These are phyloP conservation scores for Schrankia costaestrigalis DNA, from an alignment of 2,888 invertebrate genomes.

Conservation along the genomic window DNA sequence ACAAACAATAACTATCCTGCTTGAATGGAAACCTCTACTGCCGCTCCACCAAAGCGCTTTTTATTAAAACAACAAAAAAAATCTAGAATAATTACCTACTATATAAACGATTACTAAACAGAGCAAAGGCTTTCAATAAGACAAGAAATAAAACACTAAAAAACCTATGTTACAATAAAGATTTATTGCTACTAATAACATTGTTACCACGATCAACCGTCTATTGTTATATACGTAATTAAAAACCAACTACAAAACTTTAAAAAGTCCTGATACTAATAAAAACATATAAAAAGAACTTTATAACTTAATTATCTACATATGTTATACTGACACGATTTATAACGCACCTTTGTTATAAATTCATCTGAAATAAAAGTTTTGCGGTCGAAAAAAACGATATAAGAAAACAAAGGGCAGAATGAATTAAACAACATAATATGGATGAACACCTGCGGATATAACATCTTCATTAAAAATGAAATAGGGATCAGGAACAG, in stretches of 20 bases:
- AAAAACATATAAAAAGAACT: constrained; percentile 63
- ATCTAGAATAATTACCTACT: too few relatives aligned
- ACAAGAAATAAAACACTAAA: constrained; percentile 7
- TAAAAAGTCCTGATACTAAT: constrained; percentile 52
- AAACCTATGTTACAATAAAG: constrained; percentile 15
- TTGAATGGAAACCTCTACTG: too few relatives aligned
- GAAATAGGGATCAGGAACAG: constrained; percentile 58
- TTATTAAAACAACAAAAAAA: too few relatives aligned
- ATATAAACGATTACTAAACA: too few relatives aligned
- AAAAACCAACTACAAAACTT: constrained; percentile 40
- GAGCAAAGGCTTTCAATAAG: constrained; percentile 10
- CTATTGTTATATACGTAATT: constrained; percentile 47
- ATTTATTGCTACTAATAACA: constrained; percentile 24
- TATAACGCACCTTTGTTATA: constrained; percentile 73
- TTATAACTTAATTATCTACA: constrained; percentile 77
- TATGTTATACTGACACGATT: constrained; percentile 74
- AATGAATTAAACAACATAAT: constrained; percentile 76
- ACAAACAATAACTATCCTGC: too few relatives aligned
- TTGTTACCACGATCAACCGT: constrained; percentile 33
- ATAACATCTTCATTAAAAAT: constrained; percentile 75
- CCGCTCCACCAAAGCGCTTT: too few relatives aligned
- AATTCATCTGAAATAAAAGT: constrained; percentile 67
- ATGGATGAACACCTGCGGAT: constrained; percentile 70
- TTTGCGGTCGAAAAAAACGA: constrained; percentile 61
- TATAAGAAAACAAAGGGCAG: constrained; percentile 76